Base-by-base conservation (phyloP, 64 coral and sea anemone species). In the Orbicella faveolata region DNA sequence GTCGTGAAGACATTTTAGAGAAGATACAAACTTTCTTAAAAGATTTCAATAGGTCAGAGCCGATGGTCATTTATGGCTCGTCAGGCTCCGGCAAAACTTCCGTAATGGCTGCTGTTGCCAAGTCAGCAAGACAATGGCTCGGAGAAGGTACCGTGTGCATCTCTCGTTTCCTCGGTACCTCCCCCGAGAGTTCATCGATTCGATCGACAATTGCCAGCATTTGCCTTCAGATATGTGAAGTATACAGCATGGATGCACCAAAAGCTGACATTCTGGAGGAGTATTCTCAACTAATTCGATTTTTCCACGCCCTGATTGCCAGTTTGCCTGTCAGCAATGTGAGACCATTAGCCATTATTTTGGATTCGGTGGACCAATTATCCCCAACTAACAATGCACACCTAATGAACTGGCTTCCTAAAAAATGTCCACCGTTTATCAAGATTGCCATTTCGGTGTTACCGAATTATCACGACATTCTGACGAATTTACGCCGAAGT, bases 31-130 rank as follows among this genome's bases (percentile, higher is more conserved):
- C 34, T 17, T 95, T 89, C 34, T 53, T 96, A 19, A 61, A 62
- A 70, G 67, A 90, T 37, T 41, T 86, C 5, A 39, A 88, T 11
- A 89, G 78, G 6, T 10, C 34, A 13, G 89, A 87, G 17, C 95
- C 95, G 26, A 54, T 96, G 12, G 67, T 96, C 14, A 73, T 96
- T 62, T 88, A 90, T 74, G 95, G 95, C 0, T 30, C 88, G 9
- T 96, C 95, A 36, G 95, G 95, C 21, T 96, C 95, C 52, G 95
- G 95, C 1, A 96, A 96, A 79, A 96, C 95, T 34, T 96, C 95
- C 0, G 93, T 93, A 61, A 90, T 96, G 89, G 95, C 91, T 52
- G 89, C 90, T 69, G 86, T 93, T 13, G 95, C 90, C 15, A 81
- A 78, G 64, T 73, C 30, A 34, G 39, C 87, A 21, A 96, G 87